Evolutionary conservation across 2,113 vertebrate genomes (phyloP).

Genomic region (Chamaetylas fuelleborni): DNA sequence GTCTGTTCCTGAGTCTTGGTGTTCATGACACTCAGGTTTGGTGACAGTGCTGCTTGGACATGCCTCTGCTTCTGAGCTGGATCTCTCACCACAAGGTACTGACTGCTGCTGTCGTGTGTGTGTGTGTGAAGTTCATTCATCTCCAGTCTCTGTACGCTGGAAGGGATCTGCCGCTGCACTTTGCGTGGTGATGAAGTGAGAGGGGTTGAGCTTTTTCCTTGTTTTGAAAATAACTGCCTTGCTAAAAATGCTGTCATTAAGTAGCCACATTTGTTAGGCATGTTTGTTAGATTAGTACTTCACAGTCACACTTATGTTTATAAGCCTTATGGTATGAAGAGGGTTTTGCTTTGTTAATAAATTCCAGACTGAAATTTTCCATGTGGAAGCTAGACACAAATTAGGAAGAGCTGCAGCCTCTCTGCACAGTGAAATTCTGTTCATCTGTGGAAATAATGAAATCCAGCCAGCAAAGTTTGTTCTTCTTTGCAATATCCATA

Average conservation of each 20-base stretch:
- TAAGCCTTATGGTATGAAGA: neutral
- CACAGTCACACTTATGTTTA: neutral
- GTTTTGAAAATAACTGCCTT: neutral
- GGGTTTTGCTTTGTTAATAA: neutral
- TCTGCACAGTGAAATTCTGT: neutral
- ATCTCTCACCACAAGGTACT: conserved; percentile 49
- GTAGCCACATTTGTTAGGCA: neutral
- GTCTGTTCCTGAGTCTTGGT: neutral
- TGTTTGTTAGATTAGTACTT: neutral
- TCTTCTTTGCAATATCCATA: neutral
- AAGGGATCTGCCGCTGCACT: neutral
- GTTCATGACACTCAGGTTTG: fast-evolving
- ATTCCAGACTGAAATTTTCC: neutral
- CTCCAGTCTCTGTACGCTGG: fast-evolving
- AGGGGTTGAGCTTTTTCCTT: neutral
- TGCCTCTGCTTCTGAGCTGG: conserved; percentile 20
- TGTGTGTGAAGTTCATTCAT: neutral
- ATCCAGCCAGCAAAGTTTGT: neutral
- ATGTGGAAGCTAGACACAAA: neutral
- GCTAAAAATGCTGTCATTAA: neutral
- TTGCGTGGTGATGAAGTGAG: fast-evolving
- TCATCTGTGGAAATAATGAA: neutral
- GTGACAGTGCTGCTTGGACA: neutral
- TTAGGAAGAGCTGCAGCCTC: neutral
- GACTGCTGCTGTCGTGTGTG: neutral